Conservation (phyloP, 1,140 invertebrate genomes). For the Dendrolimus punctatus region DNA sequence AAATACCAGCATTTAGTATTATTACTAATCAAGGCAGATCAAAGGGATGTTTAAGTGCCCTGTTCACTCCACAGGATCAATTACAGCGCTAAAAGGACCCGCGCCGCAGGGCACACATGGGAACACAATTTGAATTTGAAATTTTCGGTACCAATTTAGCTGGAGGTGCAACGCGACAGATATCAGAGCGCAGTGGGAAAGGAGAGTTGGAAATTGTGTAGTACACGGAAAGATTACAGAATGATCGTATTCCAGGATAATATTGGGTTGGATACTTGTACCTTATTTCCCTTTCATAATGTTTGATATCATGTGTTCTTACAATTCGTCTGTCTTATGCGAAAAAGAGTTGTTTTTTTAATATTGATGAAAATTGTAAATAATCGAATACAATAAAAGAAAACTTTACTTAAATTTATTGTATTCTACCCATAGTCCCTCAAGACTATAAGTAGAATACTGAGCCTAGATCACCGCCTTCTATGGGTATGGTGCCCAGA, state of each 20-base stretch:
- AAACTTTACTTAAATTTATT: no score
- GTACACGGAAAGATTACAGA: constrained; percentile 27
- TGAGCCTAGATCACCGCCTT: no score
- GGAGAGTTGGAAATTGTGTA: constrained; percentile 42
- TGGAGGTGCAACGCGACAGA: constrained; percentile 58
- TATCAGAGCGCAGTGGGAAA: constrained; percentile 39
- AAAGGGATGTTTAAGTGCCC: constrained; percentile 36
- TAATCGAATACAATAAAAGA: no score
- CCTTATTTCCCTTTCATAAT: no score
- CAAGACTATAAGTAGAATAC: no score
- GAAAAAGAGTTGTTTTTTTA: no score
- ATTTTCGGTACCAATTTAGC: constrained; percentile 61
- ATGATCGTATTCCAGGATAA: neutral
- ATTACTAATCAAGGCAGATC: constrained; percentile 44
- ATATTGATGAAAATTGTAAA: no score
- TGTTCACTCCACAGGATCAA: constrained; percentile 48
- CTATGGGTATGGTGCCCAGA: no score
- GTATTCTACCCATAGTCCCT: no score
- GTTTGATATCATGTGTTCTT: no score
- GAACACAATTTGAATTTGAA: constrained; percentile 60
- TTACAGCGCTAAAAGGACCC: constrained; percentile 50
- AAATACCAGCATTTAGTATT: constrained; percentile 11
- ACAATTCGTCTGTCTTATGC: no score
- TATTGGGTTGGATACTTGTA: no score
- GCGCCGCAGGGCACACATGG: constrained; percentile 42